A percentile compares a stretch with the other conserved stretches of the same genome.
Evolutionary conservation across 2,113 vertebrate species (phyloP).

Genomic region (western clawed frog (Xenopus tropicalis)): UCB_Xtro_10.0 CM004449.2:75325501-75326000

Average conservation of each 20-base stretch:
- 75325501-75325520: too few relatives aligned
- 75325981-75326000: too few relatives aligned
- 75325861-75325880: not conserved
- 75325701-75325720: conserved; percentile 20
- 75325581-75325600: conserved; percentile 1
- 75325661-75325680: conserved; percentile 24
- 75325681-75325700: conserved; percentile 27
- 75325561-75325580: not conserved
- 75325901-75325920: not conserved
- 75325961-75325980: too few relatives aligned
- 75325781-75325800: conserved; percentile 24
- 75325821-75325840: conserved; percentile 3
- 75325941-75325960: too few relatives aligned
- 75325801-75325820: conserved; percentile 19
- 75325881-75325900: not conserved
- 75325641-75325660: conserved; percentile 26
- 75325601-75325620: not conserved
- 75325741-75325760: conserved; percentile 19
- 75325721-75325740: conserved; percentile 20
- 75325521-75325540: too few relatives aligned
- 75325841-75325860: not conserved
- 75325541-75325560: too few relatives aligned
- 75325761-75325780: conserved; percentile 19
- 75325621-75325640: not conserved
- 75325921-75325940: not conserved